These are phyloP conservation scores for Epinephelus awoara DNA, from an alignment of 2,797 vertebrate genomes.

Conservation along the genomic window DNA sequence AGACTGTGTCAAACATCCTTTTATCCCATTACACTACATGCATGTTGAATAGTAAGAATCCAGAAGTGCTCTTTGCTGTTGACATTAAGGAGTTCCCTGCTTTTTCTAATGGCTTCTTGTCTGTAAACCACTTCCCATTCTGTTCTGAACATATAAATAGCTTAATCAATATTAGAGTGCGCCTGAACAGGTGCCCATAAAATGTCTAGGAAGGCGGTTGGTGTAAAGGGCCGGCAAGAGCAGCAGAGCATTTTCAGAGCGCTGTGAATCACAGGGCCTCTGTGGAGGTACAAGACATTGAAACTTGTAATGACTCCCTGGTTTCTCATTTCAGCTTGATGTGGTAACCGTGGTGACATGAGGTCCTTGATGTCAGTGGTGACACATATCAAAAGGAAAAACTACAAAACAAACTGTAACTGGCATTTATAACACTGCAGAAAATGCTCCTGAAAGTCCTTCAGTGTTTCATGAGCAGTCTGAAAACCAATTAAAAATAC, in stretches of 20 bases:
- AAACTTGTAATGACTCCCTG: conserved; percentile 35
- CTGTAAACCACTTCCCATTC: background rate
- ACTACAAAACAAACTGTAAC: conserved; percentile 25
- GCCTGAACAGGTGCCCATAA: background rate
- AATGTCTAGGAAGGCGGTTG: background rate
- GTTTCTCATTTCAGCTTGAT: conserved; percentile 43
- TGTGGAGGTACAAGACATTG: conserved; percentile 16
- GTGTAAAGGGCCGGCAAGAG: background rate
- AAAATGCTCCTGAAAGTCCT: background rate
- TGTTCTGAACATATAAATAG: conserved; percentile 19
- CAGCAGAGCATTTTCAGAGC: conserved; percentile 3
- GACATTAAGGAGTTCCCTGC: background rate
- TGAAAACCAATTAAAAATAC: background rate
- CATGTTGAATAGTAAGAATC: background rate
- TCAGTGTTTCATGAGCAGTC: background rate
- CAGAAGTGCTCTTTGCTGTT: background rate
- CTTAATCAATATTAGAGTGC: conserved; percentile 8
- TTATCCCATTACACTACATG: background rate
- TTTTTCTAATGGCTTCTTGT: background rate
- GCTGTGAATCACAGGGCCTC: conserved; percentile 26
- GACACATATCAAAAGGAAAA: conserved; percentile 29
- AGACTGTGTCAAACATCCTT: conserved; percentile 9
- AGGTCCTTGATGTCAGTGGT: conserved; percentile 34
- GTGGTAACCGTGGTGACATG: conserved; percentile 30
- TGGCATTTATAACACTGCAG: background rate